Evolutionary conservation across 1,140 invertebrate genomes (phyloP).

Genomic region (Drosophila pandora): DNA sequence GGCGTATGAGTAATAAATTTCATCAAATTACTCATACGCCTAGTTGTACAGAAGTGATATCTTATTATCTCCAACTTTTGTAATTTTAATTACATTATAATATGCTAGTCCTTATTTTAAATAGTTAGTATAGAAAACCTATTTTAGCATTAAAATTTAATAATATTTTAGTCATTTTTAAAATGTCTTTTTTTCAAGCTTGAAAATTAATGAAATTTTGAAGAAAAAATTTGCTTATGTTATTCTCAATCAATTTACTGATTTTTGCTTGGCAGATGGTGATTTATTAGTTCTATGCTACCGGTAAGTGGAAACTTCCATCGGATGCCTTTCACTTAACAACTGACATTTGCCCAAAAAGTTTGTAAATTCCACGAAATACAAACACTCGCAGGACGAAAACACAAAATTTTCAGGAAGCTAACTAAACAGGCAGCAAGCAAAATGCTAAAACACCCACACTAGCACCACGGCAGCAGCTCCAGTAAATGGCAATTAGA

Average conservation of each 20-base stretch:
- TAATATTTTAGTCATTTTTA: no score
- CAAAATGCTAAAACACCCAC: constrained; percentile 58
- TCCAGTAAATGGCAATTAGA: constrained; percentile 61
- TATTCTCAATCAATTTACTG: not conserved
- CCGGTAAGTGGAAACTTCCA: constrained; percentile 2
- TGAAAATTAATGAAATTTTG: no score
- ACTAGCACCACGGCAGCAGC: not conserved
- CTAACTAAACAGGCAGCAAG: constrained; percentile 44
- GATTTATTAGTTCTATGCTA: not conserved
- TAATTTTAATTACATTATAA: no score
- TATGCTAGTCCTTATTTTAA: no score
- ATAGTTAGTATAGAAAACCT: no score
- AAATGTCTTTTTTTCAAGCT: no score
- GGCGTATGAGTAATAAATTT: constrained; percentile 59
- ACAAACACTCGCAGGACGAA: constrained; percentile 42
- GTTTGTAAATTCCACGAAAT: constrained; percentile 40
- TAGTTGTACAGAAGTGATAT: not conserved
- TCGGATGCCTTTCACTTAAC: constrained; percentile 23
- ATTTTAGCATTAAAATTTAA: no score
- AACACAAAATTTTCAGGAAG: constrained; percentile 29
- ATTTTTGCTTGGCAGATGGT: not conserved
- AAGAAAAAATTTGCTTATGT: not conserved
- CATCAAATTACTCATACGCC: constrained; percentile 52
- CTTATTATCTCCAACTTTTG: not conserved
- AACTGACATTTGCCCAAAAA: constrained; percentile 40